Base-by-base conservation (phyloP, 2,888 invertebrate genomes). In the Macaria notata region DNA sequence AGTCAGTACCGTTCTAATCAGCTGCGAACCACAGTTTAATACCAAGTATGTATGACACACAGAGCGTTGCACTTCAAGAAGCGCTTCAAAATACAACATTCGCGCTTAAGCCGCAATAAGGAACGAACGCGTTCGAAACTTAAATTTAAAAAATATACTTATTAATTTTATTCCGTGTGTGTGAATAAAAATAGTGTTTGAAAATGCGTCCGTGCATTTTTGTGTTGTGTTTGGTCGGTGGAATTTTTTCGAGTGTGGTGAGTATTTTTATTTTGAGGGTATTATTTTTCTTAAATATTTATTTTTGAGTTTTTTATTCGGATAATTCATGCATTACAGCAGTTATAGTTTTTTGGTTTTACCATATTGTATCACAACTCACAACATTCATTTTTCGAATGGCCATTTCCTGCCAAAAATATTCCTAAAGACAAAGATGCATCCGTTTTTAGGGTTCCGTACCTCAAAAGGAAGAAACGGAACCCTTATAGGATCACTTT, bases 191-290 rank as follows among this genome's bases (percentile, higher is more conserved):
- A 50, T 45, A 33, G 39, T 45, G 45, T 48, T 41, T 31, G 4
- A n/a, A 45, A 63, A 79, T 81, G 80, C 69, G 61, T 68, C 47
- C 70, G 36, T 49, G 71, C 19, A 64, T 66, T 47, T 41, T 72
- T 52, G 67, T 78, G 62, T 3, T 78, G 68, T 68, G 63, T 65
- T 71, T 59, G 56, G 9, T 77, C 64, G 70, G 72, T 60, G 68
- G 73, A 49, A 63, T 64, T 46, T 58, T 66, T 41, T 74, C 71
- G 36, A 65, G 59, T 56, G 66, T 65, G 67, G 81, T 81, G 50
- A 77, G 78, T 41, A 41, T 46, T 42, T 56, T 52, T 9, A 9
- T 46, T 4, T 41, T 8, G 29, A 4, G 8, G 6, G 9, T 44
- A 6, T n/a, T 49, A n/a, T 33, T 43, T 19, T 19, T 19, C 19